phyloP scores from a whole-genome alignment of 2,113 vertebrate genomes.

The Empidonax alnorum region DNA sequence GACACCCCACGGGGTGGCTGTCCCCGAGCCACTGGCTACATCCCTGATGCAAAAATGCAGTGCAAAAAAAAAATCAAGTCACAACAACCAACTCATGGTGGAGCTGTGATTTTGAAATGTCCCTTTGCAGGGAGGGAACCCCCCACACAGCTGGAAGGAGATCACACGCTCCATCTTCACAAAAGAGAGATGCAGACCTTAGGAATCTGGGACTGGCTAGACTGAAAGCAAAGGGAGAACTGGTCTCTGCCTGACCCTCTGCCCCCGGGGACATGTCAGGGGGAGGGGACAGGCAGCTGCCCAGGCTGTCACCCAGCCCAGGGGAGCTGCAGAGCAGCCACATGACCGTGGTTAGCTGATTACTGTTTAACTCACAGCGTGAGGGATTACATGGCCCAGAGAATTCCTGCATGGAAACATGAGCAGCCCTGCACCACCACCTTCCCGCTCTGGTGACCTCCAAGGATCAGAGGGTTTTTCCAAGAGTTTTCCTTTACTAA shows the following conservation, averaged over 20 bases:
- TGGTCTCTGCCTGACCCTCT: background rate
- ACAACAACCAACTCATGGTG: background rate
- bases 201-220: background rate
- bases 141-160: background rate
- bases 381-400: conserved; percentile 46
- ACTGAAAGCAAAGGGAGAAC: background rate
- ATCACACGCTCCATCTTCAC: rapidly evolving
- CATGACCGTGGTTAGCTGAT: conserved; percentile 38
- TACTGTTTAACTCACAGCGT: conserved; percentile 47
- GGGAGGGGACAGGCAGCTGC: background rate
- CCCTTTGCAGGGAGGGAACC: background rate
- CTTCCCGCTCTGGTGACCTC: conserved; percentile 11
- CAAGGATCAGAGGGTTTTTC: conserved; percentile 21
- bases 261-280: rapidly evolving
- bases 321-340: background rate
- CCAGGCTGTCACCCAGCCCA: background rate
- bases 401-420: conserved; percentile 61
- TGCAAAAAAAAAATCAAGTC: background rate
- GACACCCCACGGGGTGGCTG: rapidly evolving
- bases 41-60: background rate
- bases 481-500: background rate
- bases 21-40: background rate
- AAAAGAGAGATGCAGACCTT: background rate
- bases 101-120: background rate
- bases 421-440: background rate